Evolutionary conservation across 2,888 invertebrate species (phyloP).

Genomic region (Pammene aurita): DNA sequence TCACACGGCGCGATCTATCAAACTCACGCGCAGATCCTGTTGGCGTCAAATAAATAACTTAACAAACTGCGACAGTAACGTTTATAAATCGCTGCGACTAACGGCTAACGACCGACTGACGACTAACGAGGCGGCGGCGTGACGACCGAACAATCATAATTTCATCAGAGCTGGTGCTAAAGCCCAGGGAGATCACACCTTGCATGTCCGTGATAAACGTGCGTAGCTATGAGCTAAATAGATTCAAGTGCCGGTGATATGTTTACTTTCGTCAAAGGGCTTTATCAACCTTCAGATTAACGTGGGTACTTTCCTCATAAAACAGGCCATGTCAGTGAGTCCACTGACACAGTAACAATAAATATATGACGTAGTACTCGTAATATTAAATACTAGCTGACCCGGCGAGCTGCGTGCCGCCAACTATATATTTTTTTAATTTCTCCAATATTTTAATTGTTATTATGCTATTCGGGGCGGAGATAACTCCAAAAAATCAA

Average conservation of each 20-base stretch:
- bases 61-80: conserved; percentile 55
- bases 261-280: too few species aligned
- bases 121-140: conserved; percentile 40
- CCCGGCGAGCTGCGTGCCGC: too few species aligned
- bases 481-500: too few species aligned
- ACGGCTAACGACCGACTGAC: conserved; percentile 54
- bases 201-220: conserved; percentile 8
- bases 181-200: conserved; percentile 10
- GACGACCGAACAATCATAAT: conserved; percentile 54
- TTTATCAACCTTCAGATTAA: too few species aligned
- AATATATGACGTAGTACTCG: too few species aligned
- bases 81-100: conserved; percentile 56
- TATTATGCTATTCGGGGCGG: too few species aligned
- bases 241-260: background rate
- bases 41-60: conserved; percentile 57
- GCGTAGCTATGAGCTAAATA: background rate
- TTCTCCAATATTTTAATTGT: too few species aligned
- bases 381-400: too few species aligned
- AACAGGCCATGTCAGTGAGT: too few species aligned
- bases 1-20: conserved; percentile 22
- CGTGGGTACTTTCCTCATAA: too few species aligned
- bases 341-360: too few species aligned
- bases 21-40: conserved; percentile 32
- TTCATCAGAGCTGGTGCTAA: conserved; percentile 48
- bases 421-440: too few species aligned